Percentiles rank a stretch among this genome's conserved stretches.
Evolutionary conservation across 2,888 invertebrate genomes (phyloP).

Genomic region (Neoascia interrupta): DNA sequence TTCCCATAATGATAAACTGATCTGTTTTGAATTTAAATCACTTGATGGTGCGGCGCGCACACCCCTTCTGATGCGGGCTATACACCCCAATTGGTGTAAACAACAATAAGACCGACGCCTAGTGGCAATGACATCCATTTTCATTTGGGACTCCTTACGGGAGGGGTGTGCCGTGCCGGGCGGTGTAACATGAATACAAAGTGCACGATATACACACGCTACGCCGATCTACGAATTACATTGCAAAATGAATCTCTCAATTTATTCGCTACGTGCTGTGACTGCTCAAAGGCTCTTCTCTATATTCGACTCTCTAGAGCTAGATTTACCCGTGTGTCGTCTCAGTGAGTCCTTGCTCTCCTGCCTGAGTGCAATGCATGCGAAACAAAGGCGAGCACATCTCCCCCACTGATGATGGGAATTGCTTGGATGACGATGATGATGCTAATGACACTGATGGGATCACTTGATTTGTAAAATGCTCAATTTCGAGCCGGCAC

Average conservation of each 20-base stretch:
- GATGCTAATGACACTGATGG: slow-evolving; percentile 42
- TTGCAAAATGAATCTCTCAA: slow-evolving; percentile 68
- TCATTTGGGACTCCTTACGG: slow-evolving; percentile 59
- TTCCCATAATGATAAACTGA: slow-evolving; percentile 61
- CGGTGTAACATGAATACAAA: slow-evolving; percentile 59
- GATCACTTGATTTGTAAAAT: slow-evolving; percentile 43
- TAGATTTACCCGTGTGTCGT: no score
- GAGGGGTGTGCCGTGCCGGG: neutral
- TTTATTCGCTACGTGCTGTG: slow-evolving; percentile 66
- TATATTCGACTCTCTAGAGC: no score
- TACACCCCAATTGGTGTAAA: neutral
- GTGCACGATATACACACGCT: slow-evolving; percentile 51
- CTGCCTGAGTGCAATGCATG: neutral
- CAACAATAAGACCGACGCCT: slow-evolving; percentile 28
- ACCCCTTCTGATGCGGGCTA: no score
- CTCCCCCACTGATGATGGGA: slow-evolving; percentile 32
- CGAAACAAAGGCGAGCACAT: neutral
- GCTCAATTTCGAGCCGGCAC: slow-evolving; percentile 17
- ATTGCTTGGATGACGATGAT: slow-evolving; percentile 34
- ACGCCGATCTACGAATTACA: slow-evolving; percentile 63
- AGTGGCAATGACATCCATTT: slow-evolving; percentile 57
- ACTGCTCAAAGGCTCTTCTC: slow-evolving; percentile 34
- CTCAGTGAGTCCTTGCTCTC: slow-evolving; percentile 22
- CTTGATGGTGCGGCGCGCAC: slow-evolving; percentile 10
- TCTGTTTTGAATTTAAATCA: slow-evolving; percentile 69